These are phyloP conservation scores for Gymnocheta viridis DNA, from an alignment of 2,888 invertebrate genomes.

Conservation along the genomic window DNA sequence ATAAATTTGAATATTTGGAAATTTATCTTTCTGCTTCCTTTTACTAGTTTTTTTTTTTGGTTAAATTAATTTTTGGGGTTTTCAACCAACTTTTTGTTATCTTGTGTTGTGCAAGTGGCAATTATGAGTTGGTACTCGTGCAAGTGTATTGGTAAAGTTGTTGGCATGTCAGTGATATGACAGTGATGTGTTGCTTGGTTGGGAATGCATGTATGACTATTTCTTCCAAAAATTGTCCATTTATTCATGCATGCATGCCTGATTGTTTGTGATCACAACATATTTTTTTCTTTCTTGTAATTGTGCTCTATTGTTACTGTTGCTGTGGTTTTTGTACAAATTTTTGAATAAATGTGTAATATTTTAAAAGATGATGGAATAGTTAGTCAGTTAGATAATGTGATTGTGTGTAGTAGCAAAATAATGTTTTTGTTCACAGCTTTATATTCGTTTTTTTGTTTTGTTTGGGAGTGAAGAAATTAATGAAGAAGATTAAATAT, in stretches of 20 bases:
- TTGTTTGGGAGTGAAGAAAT: neutral
- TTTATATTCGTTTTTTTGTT: neutral
- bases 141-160: neutral
- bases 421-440: conserved; percentile 4
- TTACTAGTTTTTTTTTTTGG: conserved; percentile 6
- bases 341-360: neutral
- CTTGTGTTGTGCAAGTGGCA: neutral
- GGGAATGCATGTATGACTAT: neutral
- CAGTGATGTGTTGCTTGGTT: conserved; percentile 34
- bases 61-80: conserved; percentile 30
- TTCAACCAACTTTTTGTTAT: neutral
- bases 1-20: neutral
- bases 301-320: conserved; percentile 6
- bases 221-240: conserved; percentile 5
- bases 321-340: conserved; percentile 1
- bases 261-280: conserved; percentile 21
- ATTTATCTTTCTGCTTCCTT: neutral
- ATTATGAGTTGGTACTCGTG: neutral
- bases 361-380: conserved; percentile 24
- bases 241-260: conserved; percentile 20
- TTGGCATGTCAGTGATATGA: conserved; percentile 43
- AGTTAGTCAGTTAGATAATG: neutral
- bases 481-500: conserved; percentile 43
- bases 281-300: conserved; percentile 12
- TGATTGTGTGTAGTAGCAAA: neutral